phyloP scores from a whole-genome alignment of 2,888 invertebrate genomes.

The Druceiella hillmani region DNA sequence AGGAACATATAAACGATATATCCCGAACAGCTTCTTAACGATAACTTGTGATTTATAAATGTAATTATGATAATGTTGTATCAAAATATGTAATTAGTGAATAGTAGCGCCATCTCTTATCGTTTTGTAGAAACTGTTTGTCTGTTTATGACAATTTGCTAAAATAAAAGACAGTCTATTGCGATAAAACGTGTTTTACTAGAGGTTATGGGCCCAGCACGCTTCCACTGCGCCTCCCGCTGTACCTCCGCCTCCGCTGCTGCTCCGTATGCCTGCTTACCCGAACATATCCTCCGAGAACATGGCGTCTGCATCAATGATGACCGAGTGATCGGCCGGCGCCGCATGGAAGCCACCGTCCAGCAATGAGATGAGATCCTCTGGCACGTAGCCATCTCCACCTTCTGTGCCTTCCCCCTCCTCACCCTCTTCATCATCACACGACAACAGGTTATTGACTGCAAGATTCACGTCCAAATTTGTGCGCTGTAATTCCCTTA shows the following conservation, averaged over 20 bases:
- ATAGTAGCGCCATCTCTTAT: too few relatives aligned
- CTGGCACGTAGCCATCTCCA: constrained; percentile 91
- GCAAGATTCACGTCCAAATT: constrained; percentile 99
- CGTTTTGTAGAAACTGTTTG: too few relatives aligned
- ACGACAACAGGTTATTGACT: constrained; percentile 96
- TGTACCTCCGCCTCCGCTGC: too few relatives aligned
- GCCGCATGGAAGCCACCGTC: constrained; percentile 90
- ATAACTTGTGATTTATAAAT: too few relatives aligned
- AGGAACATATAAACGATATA: too few relatives aligned
- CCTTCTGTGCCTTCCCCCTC: constrained; percentile 85
- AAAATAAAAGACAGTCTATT: too few relatives aligned
- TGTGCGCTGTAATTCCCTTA: constrained; percentile 89
- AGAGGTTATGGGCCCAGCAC: constrained; percentile 66
- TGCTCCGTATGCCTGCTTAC: constrained; percentile 86
- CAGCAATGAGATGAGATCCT: constrained; percentile 94
- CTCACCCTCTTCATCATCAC: constrained; percentile 98
- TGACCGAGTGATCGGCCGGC: constrained; percentile 81
- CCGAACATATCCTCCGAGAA: constrained; percentile 98
- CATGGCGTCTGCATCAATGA: constrained; percentile 95
- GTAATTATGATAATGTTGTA: too few relatives aligned
- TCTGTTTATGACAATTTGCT: too few relatives aligned
- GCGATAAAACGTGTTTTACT: too few relatives aligned
- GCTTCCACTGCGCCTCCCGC: constrained; percentile 66
- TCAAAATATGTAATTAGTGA: too few relatives aligned
- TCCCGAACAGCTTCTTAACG: too few relatives aligned